phyloP scores from a whole-genome alignment of 2,888 invertebrate species.

The Suillia variegata region DNA sequence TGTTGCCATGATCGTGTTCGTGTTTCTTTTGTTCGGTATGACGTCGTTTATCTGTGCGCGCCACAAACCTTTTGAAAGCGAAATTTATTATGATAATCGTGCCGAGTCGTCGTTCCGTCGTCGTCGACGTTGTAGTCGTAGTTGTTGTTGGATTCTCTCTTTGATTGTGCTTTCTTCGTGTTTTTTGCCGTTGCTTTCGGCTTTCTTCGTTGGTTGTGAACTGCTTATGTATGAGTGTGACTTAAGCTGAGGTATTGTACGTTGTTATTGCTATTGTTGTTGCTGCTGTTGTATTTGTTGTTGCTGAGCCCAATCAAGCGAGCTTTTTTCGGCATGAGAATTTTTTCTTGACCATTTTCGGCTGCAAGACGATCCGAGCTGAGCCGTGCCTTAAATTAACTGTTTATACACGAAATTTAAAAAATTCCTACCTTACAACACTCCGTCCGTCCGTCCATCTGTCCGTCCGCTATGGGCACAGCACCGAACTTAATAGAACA shows the following conservation, averaged over 20 bases:
- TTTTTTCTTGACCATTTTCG: neutral
- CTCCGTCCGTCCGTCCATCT: too few species aligned
- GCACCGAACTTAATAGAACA: too few species aligned
- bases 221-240: too few species aligned
- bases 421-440: slow-evolving; percentile 13
- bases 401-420: slow-evolving; percentile 40
- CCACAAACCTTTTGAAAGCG: slow-evolving; percentile 61
- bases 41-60: slow-evolving; percentile 12
- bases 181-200: slow-evolving; percentile 23
- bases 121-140: too few species aligned
- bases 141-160: slow-evolving; percentile 31
- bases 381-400: slow-evolving; percentile 39
- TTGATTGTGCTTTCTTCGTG: slow-evolving; percentile 21
- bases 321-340: neutral
- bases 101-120: slow-evolving; percentile 16
- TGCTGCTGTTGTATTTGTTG: too few species aligned
- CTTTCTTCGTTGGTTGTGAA: slow-evolving; percentile 20
- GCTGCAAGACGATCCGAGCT: too few species aligned
- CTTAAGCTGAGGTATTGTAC: too few species aligned
- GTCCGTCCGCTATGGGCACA: too few species aligned
- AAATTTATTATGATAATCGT: slow-evolving; percentile 44
- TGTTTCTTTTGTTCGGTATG: neutral
- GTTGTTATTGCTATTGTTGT: neutral
- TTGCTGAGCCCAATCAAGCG: neutral
- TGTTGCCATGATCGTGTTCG: slow-evolving; percentile 5